A percentile compares a stretch with the other conserved stretches of the same genome.
Conservation (phyloP, 2,113 vertebrate genomes). For the Brienomyrus longianalis region DNA sequence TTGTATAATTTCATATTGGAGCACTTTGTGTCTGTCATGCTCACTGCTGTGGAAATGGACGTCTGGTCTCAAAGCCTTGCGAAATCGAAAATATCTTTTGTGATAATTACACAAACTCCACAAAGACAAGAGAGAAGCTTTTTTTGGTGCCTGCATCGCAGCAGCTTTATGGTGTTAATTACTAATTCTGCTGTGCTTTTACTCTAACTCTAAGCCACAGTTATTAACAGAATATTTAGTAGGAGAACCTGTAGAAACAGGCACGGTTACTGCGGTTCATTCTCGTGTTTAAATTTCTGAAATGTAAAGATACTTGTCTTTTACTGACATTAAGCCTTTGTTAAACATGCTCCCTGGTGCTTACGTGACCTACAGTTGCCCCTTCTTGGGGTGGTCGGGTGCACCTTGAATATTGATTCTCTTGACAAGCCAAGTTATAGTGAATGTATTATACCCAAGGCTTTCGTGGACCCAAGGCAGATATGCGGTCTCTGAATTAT, state of each 20-base stretch:
- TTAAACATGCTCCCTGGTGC: not conserved
- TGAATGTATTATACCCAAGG: not conserved
- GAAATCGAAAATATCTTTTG: not conserved
- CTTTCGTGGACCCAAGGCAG: not conserved
- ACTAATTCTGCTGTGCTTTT: not conserved
- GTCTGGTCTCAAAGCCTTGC: not conserved
- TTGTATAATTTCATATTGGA: not conserved
- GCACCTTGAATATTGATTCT: conserved; percentile 1
- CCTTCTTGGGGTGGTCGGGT: not conserved
- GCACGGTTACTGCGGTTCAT: not conserved
- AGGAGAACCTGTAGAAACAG: not conserved
- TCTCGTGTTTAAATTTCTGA: conserved; percentile 7
- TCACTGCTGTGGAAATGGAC: not conserved
- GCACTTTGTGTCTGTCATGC: not conserved
- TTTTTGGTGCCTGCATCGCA: not conserved
- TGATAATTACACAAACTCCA: not conserved
- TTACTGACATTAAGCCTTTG: not conserved
- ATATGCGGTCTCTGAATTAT: not conserved
- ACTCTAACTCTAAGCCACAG: not conserved
- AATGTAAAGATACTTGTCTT: not conserved
- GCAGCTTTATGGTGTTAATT: not conserved
- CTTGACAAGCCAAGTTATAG: not conserved
- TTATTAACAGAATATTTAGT: not conserved
- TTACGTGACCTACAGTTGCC: not conserved
- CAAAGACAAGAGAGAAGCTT: not conserved